These are phyloP conservation scores for Ctenopoma multispine DNA, from an alignment of 2,797 vertebrate genomes.

Conservation along the genomic window DNA sequence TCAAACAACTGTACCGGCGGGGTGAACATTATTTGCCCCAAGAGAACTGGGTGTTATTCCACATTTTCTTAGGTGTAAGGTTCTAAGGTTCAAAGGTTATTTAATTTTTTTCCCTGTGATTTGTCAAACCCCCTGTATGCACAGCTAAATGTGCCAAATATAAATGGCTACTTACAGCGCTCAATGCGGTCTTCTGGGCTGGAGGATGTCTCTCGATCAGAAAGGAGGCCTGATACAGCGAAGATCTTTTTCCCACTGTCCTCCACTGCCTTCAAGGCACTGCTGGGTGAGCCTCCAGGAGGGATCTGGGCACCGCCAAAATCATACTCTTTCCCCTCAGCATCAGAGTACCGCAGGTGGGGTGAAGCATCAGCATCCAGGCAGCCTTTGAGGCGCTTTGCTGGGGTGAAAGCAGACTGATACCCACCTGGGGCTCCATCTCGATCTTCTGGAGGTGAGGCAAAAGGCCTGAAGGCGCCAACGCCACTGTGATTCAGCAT, in stretches of 20 bases:
- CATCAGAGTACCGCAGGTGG: conserved; percentile 98
- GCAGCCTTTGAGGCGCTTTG: conserved; percentile 98
- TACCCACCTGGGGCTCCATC: conserved; percentile 92
- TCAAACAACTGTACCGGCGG: not conserved
- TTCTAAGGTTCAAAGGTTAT: not conserved
- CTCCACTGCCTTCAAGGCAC: conserved; percentile 93
- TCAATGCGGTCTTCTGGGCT: conserved; percentile 98
- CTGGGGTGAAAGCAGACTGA: conserved; percentile 98
- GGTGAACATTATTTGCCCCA: not conserved
- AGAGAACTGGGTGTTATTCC: not conserved
- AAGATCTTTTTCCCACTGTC: conserved; percentile 99
- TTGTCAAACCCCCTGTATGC: conserved; percentile 15
- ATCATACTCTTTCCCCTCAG: conserved; percentile 99
- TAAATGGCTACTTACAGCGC: conserved; percentile 92
- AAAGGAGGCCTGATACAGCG: conserved; percentile 97
- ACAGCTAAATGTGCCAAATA: not conserved
- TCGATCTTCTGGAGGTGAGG: conserved; percentile 94
- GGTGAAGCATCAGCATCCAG: conserved; percentile 94
- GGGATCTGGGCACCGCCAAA: conserved; percentile 94
- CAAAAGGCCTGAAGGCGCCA: conserved; percentile 97
- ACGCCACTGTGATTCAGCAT: conserved; percentile 99
- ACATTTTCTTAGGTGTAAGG: not conserved
- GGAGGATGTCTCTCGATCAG: conserved; percentile 96
- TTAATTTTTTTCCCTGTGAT: not conserved
- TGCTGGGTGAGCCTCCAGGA: conserved; percentile 91